Evolutionary conservation across 2,797 vertebrate species (phyloP), one percentile per base, ranked within the genome.

Genomic region (Huso huso): DNA sequence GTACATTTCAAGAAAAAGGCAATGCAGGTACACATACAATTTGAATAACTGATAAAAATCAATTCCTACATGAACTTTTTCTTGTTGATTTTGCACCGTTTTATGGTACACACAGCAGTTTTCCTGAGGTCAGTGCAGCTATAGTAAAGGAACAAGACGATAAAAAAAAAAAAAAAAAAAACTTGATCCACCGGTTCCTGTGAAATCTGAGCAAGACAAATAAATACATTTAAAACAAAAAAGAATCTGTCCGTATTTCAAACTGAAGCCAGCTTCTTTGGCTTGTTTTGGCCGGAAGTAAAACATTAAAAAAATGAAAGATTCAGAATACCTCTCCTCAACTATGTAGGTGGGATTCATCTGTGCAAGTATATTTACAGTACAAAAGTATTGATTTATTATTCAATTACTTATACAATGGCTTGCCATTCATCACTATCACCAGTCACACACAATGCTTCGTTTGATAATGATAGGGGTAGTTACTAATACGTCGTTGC

Each of bases 121-220:
- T 37, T 37, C 37, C 37, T 37, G 84, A 89, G 87, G 83, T 90
- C 90, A 90, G 86, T 91, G 87, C 73, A 72, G 68, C 10, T 74
- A 77, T 71, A 37, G 37, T 4, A 37, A 4, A 70, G 83, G 85
- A 84, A 90, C 87, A 89, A 90, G 89, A 37, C 37, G 3, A 37
- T 37, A 4, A 37, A 37, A 37, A 37, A 37, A 89, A 84, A 88
- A 88, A 90, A 90, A 86, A 85, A 84, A 85, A 88, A 93, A 96
- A 97, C 95, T 96, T 95, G 94, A 98, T 95, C 89, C 94, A 96
- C 96, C 95, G 95, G 95, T 97, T 97, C 91, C 89, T 92, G 89
- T 87, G 87, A 87, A 95, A 94, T 93, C 87, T 90, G 80, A 82
- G 86, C 86, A 86, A 83, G 87, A 80, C 79, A 85, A 76, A 79